Base-by-base conservation (phyloP, 2,888 invertebrate species). In the Phyto melanocephala region DNA sequence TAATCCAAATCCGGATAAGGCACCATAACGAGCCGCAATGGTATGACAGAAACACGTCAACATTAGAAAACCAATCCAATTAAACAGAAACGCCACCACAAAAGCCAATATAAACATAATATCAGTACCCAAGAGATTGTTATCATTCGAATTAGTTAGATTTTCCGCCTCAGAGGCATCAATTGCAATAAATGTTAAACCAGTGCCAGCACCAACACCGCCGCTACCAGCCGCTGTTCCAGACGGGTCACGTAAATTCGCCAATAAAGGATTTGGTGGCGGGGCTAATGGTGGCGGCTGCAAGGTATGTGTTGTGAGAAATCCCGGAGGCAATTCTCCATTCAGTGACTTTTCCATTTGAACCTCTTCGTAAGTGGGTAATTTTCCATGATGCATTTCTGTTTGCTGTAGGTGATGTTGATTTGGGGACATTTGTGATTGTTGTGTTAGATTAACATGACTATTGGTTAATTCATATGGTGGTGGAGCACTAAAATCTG, bases 41-140 rank as follows among this genome's bases (percentile, higher is more conserved):
- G 98, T 97, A 91, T 97, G 97, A 89, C 97, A 97, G 92, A 98
- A 96, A 89, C 98, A 98, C 94, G 98, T 96, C 86, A 97, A 93
- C 89, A 97, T 93, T 86, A 98, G 92, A 91, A 98, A 97, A 13
- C 98, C 98, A 89, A 98, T 90, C 98, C 98, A 98, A 92, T 98
- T 98, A 92, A 98, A 98, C 62, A 98, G 94, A 92, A 98, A 98
- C 86, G 98, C 96, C 91, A 97, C 97, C 96, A 97, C 94, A 92
- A 98, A 98, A 47, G 97, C 96, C 83, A 96, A 96, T 86, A 97
- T 94, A 92, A 98, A 98, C 95, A 97, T 97, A 87, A 97, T 95
- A 90, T 98, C 98, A 35, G 97, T 98, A 84, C 98, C 98, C 62
- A 98, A 94, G 78, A 97, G 93, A 87, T 95, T 95, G 88, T 95